These are phyloP conservation scores for Pachypanchax playfairii DNA, from an alignment of 2,113 vertebrate genomes.

Conservation along the genomic window DNA sequence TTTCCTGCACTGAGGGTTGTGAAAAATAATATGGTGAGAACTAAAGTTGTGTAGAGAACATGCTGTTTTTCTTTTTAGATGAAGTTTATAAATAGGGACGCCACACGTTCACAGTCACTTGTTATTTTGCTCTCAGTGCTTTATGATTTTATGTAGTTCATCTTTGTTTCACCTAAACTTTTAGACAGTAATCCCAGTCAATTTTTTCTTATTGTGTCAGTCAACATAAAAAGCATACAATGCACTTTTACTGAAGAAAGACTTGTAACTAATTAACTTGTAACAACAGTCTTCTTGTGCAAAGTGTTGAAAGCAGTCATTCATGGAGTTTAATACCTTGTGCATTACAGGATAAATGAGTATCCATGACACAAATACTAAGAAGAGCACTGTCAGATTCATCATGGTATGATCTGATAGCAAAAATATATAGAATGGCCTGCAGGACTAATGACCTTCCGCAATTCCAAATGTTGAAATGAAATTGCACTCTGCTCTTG, in stretches of 20 bases:
- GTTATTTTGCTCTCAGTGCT: background rate
- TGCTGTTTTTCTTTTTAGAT: constrained; percentile 8
- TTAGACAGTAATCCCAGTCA: constrained; percentile 7
- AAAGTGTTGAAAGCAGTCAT: constrained; percentile 52
- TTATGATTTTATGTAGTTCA: background rate
- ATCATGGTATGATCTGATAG: constrained; percentile 4
- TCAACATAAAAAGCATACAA: constrained; percentile 24
- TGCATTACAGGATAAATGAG: constrained; percentile 27
- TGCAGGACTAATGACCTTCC: background rate
- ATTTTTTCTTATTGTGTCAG: constrained; percentile 19
- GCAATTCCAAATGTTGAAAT: constrained; percentile 11
- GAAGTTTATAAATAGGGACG: background rate
- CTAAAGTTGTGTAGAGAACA: background rate
- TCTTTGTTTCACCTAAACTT: background rate
- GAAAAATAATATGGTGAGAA: constrained; percentile 16
- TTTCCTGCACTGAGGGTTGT: background rate
- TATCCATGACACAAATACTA: constrained; percentile 3
- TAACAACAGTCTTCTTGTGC: constrained; percentile 47
- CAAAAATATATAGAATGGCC: background rate
- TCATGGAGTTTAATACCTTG: constrained; percentile 21
- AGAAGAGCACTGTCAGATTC: constrained; percentile 3
- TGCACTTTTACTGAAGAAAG: constrained; percentile 14
- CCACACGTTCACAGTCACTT: background rate
- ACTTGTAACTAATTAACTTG: constrained; percentile 36
- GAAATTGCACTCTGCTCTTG: constrained; percentile 5